phyloP scores from a whole-genome alignment of 2,888 invertebrate species.

The Thereva unica region DNA sequence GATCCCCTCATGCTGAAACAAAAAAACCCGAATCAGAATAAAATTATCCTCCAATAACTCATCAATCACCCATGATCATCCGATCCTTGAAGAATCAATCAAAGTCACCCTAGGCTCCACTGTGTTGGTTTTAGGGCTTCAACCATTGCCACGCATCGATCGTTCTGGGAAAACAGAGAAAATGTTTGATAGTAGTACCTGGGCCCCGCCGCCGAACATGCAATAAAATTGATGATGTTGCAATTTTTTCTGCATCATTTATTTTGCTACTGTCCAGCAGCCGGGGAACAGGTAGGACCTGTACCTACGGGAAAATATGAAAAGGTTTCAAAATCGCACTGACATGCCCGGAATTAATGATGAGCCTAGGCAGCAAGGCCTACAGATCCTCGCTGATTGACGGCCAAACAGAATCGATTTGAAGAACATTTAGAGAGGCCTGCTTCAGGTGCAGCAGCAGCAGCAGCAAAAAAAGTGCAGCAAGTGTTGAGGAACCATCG shows the following conservation, averaged over 20 bases:
- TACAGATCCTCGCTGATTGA: slow-evolving; percentile 13
- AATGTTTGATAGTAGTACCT: slow-evolving; percentile 10
- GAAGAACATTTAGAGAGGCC: not conserved
- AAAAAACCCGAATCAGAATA: too few species aligned
- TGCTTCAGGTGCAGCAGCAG: not conserved
- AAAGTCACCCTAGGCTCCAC: slow-evolving; percentile 19
- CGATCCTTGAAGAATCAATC: slow-evolving; percentile 29
- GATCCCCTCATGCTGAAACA: too few species aligned
- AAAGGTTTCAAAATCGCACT: slow-evolving; percentile 1
- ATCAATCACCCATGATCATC: slow-evolving; percentile 25
- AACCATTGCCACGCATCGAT: not conserved
- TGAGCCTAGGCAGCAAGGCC: slow-evolving; percentile 4
- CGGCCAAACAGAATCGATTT: slow-evolving; percentile 21
- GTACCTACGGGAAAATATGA: not conserved
- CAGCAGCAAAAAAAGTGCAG: too few species aligned
- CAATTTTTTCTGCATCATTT: slow-evolving; percentile 39
- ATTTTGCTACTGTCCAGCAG: slow-evolving; percentile 38
- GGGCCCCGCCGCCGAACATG: not conserved
- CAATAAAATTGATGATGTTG: slow-evolving; percentile 37
- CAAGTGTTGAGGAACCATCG: too few species aligned
- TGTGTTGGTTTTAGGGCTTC: slow-evolving; percentile 12
- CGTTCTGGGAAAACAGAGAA: slow-evolving; percentile 15
- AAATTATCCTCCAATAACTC: not conserved
- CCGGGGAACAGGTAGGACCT: slow-evolving; percentile 9
- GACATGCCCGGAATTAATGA: slow-evolving; percentile 29